Percentiles rank a stretch among this genome's conserved stretches.
These are phyloP conservation scores for Acholoe squamosa DNA, from an alignment of 2,888 invertebrate species.

Conservation along the genomic window DNA sequence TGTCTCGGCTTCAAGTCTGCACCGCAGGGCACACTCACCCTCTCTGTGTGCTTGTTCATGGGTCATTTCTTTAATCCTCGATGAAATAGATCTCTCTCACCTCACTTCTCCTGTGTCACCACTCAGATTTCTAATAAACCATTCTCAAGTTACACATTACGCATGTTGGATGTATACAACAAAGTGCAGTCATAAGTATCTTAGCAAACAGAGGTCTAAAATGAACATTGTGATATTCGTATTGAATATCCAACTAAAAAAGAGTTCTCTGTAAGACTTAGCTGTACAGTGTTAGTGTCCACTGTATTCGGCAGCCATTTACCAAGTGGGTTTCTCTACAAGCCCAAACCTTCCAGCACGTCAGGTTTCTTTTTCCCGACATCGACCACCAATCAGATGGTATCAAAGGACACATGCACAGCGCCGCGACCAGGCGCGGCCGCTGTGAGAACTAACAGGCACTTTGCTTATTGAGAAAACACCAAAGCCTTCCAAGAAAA, in stretches of 20 bases:
- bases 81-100: neutral
- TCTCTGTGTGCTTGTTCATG: neutral
- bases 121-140: too few species aligned
- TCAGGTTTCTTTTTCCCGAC: neutral
- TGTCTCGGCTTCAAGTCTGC: neutral
- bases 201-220: too few species aligned
- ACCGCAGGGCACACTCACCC: neutral
- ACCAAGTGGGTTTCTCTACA: conserved; percentile 9
- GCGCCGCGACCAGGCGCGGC: neutral
- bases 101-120: neutral
- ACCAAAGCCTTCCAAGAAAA: conserved; percentile 45
- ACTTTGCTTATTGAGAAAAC: conserved; percentile 59
- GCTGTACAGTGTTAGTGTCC: too few species aligned
- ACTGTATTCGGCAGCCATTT: too few species aligned
- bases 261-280: too few species aligned
- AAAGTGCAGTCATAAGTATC: too few species aligned
- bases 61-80: conserved; percentile 22
- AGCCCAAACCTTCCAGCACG: neutral
- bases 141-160: too few species aligned
- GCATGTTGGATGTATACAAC: too few species aligned
- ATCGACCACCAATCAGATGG: conserved; percentile 41
- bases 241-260: too few species aligned
- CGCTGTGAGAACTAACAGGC: conserved; percentile 60
- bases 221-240: too few species aligned
- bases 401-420: conserved; percentile 54